phyloP scores from a whole-genome alignment of 2,113 vertebrate species.

The Onychorhynchus coronatus region DNA sequence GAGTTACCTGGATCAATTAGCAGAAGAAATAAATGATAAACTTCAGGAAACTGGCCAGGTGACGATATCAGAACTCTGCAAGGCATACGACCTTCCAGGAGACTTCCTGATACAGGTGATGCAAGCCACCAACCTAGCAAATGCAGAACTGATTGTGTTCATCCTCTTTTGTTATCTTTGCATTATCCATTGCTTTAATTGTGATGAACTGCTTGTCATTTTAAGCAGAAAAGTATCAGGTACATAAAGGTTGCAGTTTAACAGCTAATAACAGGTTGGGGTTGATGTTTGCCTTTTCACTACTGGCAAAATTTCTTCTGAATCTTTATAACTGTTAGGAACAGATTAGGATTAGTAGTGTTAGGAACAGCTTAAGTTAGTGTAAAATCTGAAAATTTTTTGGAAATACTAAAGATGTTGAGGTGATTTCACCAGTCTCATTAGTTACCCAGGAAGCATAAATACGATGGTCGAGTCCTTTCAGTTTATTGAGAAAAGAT shows the following conservation, averaged over 20 bases:
- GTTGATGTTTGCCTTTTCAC: background rate
- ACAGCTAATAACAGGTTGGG: background rate
- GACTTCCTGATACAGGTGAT: conserved; percentile 91
- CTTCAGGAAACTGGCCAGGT: conserved; percentile 93
- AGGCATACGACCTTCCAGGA: conserved; percentile 90
- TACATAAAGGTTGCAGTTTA: background rate
- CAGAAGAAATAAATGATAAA: conserved; percentile 96
- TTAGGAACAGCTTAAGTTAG: background rate
- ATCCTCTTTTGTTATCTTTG: background rate
- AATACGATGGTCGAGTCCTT: background rate
- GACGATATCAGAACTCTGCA: conserved; percentile 91
- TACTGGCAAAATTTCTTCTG: background rate
- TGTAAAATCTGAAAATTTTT: background rate
- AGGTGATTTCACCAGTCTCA: background rate
- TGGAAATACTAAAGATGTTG: background rate
- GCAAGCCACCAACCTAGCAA: background rate
- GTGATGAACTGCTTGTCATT: background rate
- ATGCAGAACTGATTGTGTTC: background rate
- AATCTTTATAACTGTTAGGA: background rate
- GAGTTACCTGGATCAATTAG: conserved; percentile 87
- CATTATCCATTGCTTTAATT: background rate
- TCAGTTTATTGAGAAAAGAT: background rate
- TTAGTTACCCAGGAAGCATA: background rate
- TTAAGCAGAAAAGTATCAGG: background rate
- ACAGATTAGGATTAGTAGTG: background rate